These are phyloP conservation scores for Lasiurus borealis DNA, from an alignment of 2,113 vertebrate genomes.

Conservation along the genomic window DNA sequence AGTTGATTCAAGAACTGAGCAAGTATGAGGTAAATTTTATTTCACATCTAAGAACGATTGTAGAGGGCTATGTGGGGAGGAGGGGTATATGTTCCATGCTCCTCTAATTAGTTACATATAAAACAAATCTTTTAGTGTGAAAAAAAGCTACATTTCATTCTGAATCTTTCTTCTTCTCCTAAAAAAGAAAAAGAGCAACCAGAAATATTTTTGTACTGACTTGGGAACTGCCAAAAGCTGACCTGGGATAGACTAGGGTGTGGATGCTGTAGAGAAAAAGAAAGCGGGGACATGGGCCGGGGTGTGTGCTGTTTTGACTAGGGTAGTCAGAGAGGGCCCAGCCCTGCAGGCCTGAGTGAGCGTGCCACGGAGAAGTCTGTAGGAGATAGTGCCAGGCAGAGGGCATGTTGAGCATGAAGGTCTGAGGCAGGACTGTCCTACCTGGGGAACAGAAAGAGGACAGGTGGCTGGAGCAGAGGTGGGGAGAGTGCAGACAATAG, in stretches of 20 bases:
- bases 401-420: neutral
- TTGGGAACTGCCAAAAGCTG: neutral
- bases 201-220: neutral
- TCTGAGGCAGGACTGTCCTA: neutral
- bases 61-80: neutral
- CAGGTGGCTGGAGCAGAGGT: neutral
- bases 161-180: neutral
- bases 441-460: neutral
- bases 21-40: slow-evolving; percentile 77
- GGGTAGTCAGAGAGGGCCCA: neutral
- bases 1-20: slow-evolving; percentile 57
- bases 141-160: neutral
- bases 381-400: neutral
- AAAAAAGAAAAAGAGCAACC: neutral
- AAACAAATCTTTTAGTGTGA: slow-evolving; percentile 1
- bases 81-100: neutral
- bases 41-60: slow-evolving; percentile 42
- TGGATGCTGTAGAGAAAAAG: neutral
- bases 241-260: neutral
- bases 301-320: too few relatives aligned
- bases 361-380: rapidly evolving
- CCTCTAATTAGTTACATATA: neutral
- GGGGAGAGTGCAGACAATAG: neutral
- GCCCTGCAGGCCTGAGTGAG: neutral
- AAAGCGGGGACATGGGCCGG: neutral